Conservation (phyloP, 2,113 vertebrate species). For the Triplophysa tibetana region DNA sequence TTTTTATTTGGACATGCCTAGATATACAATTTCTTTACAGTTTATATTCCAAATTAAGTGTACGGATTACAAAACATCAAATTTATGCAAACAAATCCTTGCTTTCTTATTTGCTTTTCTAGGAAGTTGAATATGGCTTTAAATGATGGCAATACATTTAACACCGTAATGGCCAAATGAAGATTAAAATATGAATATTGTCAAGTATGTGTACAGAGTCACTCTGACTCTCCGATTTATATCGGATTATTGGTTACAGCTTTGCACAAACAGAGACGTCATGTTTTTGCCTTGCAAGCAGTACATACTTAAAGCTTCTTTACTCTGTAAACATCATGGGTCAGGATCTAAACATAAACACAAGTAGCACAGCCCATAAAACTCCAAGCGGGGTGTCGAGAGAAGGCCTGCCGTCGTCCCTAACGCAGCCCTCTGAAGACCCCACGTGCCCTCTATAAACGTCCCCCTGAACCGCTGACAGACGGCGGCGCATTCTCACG, state of each 20-base stretch:
- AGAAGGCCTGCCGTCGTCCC: slow-evolving; percentile 16
- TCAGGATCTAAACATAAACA: slow-evolving; percentile 35
- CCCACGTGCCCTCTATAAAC: slow-evolving; percentile 34
- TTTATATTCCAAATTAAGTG: too few species aligned
- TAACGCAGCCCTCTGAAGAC: slow-evolving; percentile 29
- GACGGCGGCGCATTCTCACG: slow-evolving; percentile 76
- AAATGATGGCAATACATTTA: too few species aligned
- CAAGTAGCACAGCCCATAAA: slow-evolving; percentile 6
- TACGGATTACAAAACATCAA: too few species aligned
- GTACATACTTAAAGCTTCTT: slow-evolving; percentile 10
- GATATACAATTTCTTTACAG: neutral
- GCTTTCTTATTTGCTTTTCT: neutral
- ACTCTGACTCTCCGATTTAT: too few species aligned
- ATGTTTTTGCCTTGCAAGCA: slow-evolving; percentile 21
- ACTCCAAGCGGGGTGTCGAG: slow-evolving; percentile 29
- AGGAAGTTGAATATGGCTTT: neutral
- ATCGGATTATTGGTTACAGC: neutral
- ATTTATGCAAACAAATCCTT: too few species aligned
- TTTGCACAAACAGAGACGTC: neutral
- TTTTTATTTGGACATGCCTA: too few species aligned
- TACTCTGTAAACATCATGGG: slow-evolving; percentile 31
- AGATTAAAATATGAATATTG: too few species aligned
- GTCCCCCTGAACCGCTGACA: neutral
- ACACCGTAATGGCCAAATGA: neutral
- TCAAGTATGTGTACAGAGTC: too few species aligned